Conservation (phyloP, 1,140 invertebrate genomes). For the Caenorhabditis briggsae region DNA sequence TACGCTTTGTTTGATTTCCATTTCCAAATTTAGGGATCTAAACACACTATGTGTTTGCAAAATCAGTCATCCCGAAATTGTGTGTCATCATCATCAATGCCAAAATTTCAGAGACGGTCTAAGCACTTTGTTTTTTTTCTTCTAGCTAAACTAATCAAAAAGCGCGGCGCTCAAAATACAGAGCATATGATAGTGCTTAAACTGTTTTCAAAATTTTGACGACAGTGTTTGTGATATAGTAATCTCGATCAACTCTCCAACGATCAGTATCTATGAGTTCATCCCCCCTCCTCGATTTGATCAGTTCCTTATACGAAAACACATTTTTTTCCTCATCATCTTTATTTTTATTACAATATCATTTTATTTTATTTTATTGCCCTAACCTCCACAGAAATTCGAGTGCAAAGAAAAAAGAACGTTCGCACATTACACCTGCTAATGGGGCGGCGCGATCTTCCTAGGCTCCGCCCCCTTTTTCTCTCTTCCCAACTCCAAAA, state of each 20-base stretch:
- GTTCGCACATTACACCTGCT: too few species aligned
- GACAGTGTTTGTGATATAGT: not conserved
- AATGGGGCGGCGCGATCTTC: too few species aligned
- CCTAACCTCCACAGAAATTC: too few species aligned
- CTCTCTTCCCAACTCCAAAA: too few species aligned
- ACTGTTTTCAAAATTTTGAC: conserved; percentile 28
- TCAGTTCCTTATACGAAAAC: too few species aligned
- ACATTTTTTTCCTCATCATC: too few species aligned
- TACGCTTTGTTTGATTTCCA: not conserved
- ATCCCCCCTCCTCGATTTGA: not conserved
- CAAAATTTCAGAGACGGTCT: not conserved
- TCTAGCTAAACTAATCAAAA: not conserved
- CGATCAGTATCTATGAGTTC: conserved; percentile 8
- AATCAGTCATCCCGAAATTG: not conserved
- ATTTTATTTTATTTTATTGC: too few species aligned
- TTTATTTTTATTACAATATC: too few species aligned
- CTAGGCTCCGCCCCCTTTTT: too few species aligned
- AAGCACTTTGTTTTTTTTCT: not conserved
- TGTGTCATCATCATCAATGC: not conserved
- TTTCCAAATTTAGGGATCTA: not conserved
- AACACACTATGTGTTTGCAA: conserved; percentile 27
- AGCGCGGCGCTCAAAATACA: not conserved
- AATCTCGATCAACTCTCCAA: not conserved
- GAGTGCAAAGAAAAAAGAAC: too few species aligned
- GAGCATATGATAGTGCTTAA: not conserved